Conservation (phyloP, 2,797 vertebrate species). For the Arrhamphus sclerolepis region DNA sequence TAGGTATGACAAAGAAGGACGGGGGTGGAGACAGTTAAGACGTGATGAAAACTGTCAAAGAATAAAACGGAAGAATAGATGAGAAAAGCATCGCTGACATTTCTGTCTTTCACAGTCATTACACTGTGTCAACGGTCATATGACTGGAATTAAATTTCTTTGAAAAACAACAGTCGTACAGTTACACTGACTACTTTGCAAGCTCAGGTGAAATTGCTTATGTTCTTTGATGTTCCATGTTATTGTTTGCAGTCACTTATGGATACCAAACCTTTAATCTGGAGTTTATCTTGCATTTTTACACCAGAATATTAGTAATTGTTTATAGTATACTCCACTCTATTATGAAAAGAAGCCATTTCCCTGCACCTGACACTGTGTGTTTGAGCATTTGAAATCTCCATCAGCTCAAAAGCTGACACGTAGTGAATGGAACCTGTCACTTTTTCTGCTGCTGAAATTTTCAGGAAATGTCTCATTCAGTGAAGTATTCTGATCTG, state of each 20-base stretch:
- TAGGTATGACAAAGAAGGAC: not conserved
- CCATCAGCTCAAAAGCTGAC: too few species aligned
- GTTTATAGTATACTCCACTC: too few species aligned
- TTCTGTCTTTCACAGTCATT: slow-evolving; percentile 4
- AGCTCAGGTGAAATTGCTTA: slow-evolving; percentile 6
- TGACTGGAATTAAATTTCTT: not conserved
- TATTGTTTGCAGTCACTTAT: not conserved
- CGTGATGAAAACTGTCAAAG: too few species aligned
- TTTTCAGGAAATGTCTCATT: too few species aligned
- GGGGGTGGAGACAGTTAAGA: too few species aligned
- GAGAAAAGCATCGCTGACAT: not conserved
- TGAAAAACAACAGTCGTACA: slow-evolving; percentile 2
- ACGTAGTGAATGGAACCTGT: too few species aligned
- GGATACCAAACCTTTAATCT: slow-evolving; percentile 13
- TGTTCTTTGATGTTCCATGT: not conserved
- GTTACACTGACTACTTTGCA: not conserved
- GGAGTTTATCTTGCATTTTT: not conserved
- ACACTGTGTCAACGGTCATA: slow-evolving; percentile 7
- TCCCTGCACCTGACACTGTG: too few species aligned
- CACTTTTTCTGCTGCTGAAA: too few species aligned
- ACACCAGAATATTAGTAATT: not conserved
- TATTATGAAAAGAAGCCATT: too few species aligned
- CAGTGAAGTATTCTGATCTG: too few species aligned
- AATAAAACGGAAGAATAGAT: not conserved
- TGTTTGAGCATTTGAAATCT: too few species aligned